phyloP scores from a whole-genome alignment of 2,888 invertebrate genomes.

The Cheilosia variabilis region DNA sequence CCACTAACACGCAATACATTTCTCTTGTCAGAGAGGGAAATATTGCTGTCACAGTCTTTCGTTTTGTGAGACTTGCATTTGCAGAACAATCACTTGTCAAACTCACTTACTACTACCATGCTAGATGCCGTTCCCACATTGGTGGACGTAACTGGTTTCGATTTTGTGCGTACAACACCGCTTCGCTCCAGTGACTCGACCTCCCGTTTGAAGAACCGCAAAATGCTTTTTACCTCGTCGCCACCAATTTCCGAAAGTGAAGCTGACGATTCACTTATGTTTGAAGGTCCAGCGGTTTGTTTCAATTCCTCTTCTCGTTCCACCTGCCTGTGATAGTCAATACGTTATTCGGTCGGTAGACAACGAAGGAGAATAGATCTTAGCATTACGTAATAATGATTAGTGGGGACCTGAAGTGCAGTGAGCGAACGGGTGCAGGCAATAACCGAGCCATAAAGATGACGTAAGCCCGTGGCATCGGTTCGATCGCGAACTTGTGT shows the following conservation, averaged over 20 bases:
- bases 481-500: constrained; percentile 18
- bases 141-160: not conserved
- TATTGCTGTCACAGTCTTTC: too few species aligned
- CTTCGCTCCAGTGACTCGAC: constrained; percentile 26
- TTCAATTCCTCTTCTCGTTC: not conserved
- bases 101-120: not conserved
- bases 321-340: not conserved
- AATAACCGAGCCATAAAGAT: constrained; percentile 24
- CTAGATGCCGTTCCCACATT: constrained; percentile 7
- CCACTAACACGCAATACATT: too few species aligned
- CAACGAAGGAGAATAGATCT: too few species aligned
- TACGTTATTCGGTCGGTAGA: too few species aligned
- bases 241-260: too few species aligned
- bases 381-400: too few species aligned
- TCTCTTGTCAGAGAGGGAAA: too few species aligned
- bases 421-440: too few species aligned
- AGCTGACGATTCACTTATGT: too few species aligned
- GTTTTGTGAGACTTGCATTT: too few species aligned
- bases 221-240: constrained; percentile 15
- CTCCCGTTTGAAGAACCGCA: constrained; percentile 30
- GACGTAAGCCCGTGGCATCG: constrained; percentile 15
- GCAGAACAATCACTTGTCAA: not conserved
- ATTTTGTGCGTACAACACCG: not conserved
- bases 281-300: not conserved
- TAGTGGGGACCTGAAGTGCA: too few species aligned